Evolutionary conservation across 2,113 vertebrate genomes (phyloP).

Genomic region (Ophthalmotilapia sp.): DNA sequence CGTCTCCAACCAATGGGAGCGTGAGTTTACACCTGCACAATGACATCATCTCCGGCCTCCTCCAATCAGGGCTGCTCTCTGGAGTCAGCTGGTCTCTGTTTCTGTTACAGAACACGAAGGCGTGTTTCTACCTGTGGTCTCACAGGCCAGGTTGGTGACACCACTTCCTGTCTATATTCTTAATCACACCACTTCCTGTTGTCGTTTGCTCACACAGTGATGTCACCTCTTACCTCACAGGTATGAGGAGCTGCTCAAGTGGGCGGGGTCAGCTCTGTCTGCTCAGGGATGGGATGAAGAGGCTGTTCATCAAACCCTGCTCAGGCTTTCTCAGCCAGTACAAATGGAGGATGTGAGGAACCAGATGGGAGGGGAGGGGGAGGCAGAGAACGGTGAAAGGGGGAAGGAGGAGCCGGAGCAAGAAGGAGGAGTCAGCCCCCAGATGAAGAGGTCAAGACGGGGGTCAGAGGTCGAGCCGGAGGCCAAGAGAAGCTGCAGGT

Average conservation of each 20-base stretch:
- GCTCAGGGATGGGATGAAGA: constrained; percentile 75
- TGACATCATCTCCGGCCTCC: background rate
- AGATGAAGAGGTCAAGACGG: background rate
- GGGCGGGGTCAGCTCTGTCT: constrained; percentile 68
- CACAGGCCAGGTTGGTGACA: constrained; percentile 79
- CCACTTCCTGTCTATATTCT: background rate
- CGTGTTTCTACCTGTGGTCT: constrained; percentile 74
- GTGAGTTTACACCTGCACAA: constrained; percentile 57
- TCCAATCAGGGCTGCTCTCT: background rate
- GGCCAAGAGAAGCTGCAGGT: constrained; percentile 3
- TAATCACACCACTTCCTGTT: background rate
- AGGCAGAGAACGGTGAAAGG: background rate
- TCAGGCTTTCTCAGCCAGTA: constrained; percentile 61
- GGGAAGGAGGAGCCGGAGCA: background rate
- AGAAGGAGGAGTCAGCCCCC: background rate
- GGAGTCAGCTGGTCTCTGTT: constrained; percentile 25
- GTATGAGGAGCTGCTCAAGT: constrained; percentile 74
- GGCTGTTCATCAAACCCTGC: constrained; percentile 50
- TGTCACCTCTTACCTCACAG: constrained; percentile 51
- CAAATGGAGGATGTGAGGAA: background rate
- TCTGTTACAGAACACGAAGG: constrained; percentile 71
- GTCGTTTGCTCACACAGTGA: background rate
- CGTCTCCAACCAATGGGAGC: constrained; percentile 80
- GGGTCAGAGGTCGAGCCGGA: background rate
- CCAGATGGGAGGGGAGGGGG: background rate